Evolutionary conservation across 2,797 vertebrate species (phyloP), one percentile per base, ranked within the genome.

Genomic region (Staurois parvus): DNA sequence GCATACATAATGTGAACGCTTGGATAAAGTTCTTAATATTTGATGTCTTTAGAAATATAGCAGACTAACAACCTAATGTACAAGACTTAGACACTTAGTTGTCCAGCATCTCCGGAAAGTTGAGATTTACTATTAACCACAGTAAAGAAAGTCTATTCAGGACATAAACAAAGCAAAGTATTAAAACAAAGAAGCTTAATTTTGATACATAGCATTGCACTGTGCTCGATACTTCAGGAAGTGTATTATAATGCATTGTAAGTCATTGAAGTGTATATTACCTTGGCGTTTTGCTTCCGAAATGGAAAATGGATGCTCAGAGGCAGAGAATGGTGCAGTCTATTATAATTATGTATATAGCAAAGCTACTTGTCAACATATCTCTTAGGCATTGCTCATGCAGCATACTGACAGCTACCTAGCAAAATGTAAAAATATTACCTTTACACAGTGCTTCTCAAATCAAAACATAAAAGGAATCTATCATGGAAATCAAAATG

Each of bases 281-380:
- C 42, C 73, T 17, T 48, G 29, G 42, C 4, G 12, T 56, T 29
- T 75, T 75, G 28, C 45, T 52, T 75, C 26, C 29, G 30, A 29
- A 75, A 52, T 26, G 28, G 42, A 52, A 52, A 75, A 72, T 56
- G n/a, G 73, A 56, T 52, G 45, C 45, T 75, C 24, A 75, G 26
- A 75, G 45, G 74, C 74, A 76, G 26, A 59, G 74, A 24, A 76
- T 76, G 28, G 28, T 76, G 48, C 45, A 76, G 45, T 59, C 74
- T 59, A 76, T 76, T 76, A 76, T 59, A 76, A 76, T 76, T 73
- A 73, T 73, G 24, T 73, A 42, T 73, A 28, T 73, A 26, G 72
- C 42, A 48, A 45, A 73, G 72, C 72, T 73, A 29, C 72, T 73
- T 73, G 37, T 34, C 72, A 73, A 48, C 72, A 28, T 48, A 73